Percentiles rank a stretch among this genome's conserved stretches.
phyloP scores from a whole-genome alignment of 2,113 vertebrate genomes.

The Falcunculus frontatus region DNA sequence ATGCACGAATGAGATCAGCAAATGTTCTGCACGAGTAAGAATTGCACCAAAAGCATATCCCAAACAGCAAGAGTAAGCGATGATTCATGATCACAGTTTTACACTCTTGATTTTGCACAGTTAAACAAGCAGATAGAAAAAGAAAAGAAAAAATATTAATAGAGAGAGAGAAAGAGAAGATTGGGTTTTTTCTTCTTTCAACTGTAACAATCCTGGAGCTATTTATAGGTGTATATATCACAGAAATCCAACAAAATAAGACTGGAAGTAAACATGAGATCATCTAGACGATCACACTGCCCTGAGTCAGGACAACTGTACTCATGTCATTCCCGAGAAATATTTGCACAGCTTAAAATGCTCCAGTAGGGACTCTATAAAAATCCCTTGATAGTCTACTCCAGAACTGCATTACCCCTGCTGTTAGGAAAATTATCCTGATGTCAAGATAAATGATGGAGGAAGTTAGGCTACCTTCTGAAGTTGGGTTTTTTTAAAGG shows the following conservation, averaged over 20 bases:
- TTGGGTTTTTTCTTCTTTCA: not conserved
- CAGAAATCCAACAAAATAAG: conserved; percentile 24
- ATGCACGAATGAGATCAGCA: not conserved
- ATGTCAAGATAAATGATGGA: not conserved
- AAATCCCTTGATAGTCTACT: not conserved
- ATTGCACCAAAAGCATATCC: not conserved
- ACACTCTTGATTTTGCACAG: not conserved
- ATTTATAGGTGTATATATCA: not conserved
- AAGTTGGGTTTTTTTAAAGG: not conserved
- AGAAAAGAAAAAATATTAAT: not conserved
- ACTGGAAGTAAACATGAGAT: conserved; percentile 41
- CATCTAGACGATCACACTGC: conserved; percentile 4
- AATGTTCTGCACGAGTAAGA: not conserved
- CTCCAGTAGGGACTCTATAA: not conserved
- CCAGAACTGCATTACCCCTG: not conserved
- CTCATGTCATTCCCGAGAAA: not conserved
- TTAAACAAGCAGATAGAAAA: not conserved
- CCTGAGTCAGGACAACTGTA: conserved; percentile 36
- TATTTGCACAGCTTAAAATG: not conserved
- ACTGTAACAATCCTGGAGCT: not conserved
- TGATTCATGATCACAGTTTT: not conserved
- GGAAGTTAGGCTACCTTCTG: not conserved
- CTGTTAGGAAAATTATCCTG: not conserved
- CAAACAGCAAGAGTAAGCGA: not conserved
- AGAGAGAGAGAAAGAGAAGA: not conserved